These are phyloP conservation scores for Brachionus sp. DNA, from an alignment of 1,140 invertebrate genomes.

Conservation along the genomic window DNA sequence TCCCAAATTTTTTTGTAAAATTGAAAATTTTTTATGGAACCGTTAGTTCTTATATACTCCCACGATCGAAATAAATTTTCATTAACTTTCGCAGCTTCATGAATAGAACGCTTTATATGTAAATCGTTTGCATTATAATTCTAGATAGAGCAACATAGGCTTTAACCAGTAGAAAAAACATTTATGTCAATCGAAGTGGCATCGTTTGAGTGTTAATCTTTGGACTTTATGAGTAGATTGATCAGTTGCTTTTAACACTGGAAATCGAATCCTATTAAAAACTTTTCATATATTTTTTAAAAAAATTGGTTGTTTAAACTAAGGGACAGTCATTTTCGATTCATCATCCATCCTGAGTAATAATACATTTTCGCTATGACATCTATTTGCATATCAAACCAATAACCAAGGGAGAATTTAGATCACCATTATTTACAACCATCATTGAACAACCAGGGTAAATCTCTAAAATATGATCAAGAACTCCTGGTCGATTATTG, in stretches of 20 bases:
- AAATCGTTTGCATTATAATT: not conserved
- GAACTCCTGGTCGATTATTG: not conserved
- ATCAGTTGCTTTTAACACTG: not conserved
- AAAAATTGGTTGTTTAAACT: not conserved
- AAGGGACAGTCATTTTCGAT: not conserved
- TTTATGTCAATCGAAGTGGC: not conserved
- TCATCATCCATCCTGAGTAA: not conserved
- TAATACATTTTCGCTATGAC: not conserved
- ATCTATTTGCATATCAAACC: not conserved
- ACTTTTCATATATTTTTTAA: not conserved
- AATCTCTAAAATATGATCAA: not conserved
- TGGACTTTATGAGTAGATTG: conserved; percentile 17
- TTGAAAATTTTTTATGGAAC: not conserved
- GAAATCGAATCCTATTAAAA: not conserved
- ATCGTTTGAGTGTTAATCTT: not conserved
- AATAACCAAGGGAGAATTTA: not conserved
- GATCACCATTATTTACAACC: not conserved
- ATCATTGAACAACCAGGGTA: not conserved
- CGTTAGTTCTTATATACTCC: not conserved
- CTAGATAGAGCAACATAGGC: conserved; percentile 10
- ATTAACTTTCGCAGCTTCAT: not conserved
- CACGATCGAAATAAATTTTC: not conserved
- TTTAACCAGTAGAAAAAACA: not conserved
- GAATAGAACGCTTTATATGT: not conserved
- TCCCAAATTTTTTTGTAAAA: no score